phyloP scores from a whole-genome alignment of 2,888 invertebrate genomes.

The Erannis defoliaria region DNA sequence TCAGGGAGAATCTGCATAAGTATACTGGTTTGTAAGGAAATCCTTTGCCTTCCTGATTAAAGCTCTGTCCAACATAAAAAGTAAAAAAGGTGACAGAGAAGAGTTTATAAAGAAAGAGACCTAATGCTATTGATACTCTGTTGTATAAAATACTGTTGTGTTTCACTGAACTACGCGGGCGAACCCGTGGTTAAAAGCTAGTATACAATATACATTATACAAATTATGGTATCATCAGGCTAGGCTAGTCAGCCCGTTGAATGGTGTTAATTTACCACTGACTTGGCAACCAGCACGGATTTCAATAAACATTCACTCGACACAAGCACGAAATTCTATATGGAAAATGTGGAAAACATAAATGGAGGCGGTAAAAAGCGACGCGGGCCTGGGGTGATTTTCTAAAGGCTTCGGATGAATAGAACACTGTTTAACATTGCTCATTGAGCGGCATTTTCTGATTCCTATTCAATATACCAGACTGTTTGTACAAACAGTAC shows the following conservation, averaged over 20 bases:
- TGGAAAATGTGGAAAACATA: constrained; percentile 83
- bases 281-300: constrained; percentile 72
- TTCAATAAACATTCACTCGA: constrained; percentile 73
- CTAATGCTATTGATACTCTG: too few relatives aligned
- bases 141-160: too few relatives aligned
- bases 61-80: too few relatives aligned
- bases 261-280: constrained; percentile 80
- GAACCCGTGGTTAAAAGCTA: too few relatives aligned
- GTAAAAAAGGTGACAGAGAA: too few relatives aligned
- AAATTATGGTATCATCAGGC: constrained; percentile 17
- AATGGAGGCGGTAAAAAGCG: constrained; percentile 76
- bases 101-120: too few relatives aligned
- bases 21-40: too few relatives aligned
- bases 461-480: constrained; percentile 73
- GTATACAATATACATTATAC: not conserved
- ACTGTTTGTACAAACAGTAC: constrained; percentile 58
- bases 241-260: constrained; percentile 48
- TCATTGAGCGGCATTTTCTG: constrained; percentile 80
- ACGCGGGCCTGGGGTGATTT: constrained; percentile 81
- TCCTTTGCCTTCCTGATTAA: too few relatives aligned
- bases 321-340: constrained; percentile 74
- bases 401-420: constrained; percentile 83
- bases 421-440: constrained; percentile 81
- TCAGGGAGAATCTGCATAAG: too few relatives aligned
- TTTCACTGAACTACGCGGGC: too few relatives aligned